phyloP scores from a whole-genome alignment of 2,888 invertebrate genomes.

The Aspidiotus rigidus region DNA sequence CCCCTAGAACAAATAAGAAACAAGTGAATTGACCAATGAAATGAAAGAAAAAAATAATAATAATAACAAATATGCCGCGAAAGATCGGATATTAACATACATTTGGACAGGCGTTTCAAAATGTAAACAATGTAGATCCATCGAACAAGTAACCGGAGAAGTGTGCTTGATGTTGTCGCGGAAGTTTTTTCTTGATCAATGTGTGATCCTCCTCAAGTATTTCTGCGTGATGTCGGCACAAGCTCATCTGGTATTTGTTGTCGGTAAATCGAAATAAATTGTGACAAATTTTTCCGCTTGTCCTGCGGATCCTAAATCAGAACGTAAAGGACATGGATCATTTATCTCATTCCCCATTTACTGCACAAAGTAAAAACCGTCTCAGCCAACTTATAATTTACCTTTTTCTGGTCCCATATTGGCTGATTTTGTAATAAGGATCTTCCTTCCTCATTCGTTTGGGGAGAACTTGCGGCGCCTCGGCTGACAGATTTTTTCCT shows the following conservation, averaged over 20 bases:
- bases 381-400: background rate
- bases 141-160: slow-evolving; percentile 65
- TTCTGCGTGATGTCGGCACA: slow-evolving; percentile 68
- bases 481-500: background rate
- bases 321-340: background rate
- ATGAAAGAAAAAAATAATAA: background rate
- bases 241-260: too few species aligned
- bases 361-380: background rate
- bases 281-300: background rate
- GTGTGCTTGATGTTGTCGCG: slow-evolving; percentile 49
- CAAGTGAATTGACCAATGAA: slow-evolving; percentile 5
- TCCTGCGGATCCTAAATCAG: background rate
- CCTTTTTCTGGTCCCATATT: background rate
- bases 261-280: too few species aligned
- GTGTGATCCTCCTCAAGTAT: slow-evolving; percentile 60
- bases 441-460: background rate
- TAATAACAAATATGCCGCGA: too few species aligned
- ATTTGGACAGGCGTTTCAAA: slow-evolving; percentile 43
- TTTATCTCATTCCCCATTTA: too few species aligned
- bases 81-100: slow-evolving; percentile 42
- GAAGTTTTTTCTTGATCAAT: slow-evolving; percentile 50
- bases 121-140: slow-evolving; percentile 60
- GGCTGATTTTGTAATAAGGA: background rate
- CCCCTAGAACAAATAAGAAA: slow-evolving; percentile 44
- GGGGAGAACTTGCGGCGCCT: background rate